These are phyloP conservation scores for Ephialtes manifestator DNA, from an alignment of 2,888 invertebrate genomes.

Conservation along the genomic window DNA sequence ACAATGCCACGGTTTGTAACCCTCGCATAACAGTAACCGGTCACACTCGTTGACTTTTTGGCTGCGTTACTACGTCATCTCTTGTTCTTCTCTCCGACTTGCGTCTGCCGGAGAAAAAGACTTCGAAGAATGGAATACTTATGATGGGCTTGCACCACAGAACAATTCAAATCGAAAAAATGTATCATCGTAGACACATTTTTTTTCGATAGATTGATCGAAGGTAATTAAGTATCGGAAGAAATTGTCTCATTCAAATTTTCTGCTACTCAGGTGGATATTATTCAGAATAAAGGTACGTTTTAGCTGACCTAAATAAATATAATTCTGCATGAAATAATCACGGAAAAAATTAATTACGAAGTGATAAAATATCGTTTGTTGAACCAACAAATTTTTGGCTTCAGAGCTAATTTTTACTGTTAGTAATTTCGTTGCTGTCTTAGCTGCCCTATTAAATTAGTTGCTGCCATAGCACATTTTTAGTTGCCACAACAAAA, in stretches of 20 bases:
- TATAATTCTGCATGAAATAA: too few species aligned
- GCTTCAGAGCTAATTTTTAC: too few species aligned
- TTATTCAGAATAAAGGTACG: background rate
- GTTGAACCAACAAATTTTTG: too few species aligned
- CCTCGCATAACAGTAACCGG: constrained; percentile 84
- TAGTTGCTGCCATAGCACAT: too few species aligned
- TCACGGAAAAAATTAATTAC: too few species aligned
- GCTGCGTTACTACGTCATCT: constrained; percentile 73
- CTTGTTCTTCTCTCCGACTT: constrained; percentile 37
- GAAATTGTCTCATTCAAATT: constrained; percentile 23
- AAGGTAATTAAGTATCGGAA: background rate
- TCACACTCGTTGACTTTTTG: constrained; percentile 84
- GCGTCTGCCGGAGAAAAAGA: constrained; percentile 3
- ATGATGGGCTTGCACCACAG: background rate
- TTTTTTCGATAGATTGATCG: background rate
- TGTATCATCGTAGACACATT: background rate
- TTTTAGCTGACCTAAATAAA: too few species aligned
- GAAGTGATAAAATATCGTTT: too few species aligned
- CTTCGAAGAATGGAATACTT: background rate
- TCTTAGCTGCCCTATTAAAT: too few species aligned
- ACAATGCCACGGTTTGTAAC: constrained; percentile 78
- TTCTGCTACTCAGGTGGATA: constrained; percentile 17
- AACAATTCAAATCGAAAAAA: constrained; percentile 15
- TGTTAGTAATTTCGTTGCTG: too few species aligned
- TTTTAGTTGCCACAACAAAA: too few species aligned